Evolutionary conservation across 1,140 invertebrate species (phyloP).

Genomic region (Papilio helenus): DNA sequence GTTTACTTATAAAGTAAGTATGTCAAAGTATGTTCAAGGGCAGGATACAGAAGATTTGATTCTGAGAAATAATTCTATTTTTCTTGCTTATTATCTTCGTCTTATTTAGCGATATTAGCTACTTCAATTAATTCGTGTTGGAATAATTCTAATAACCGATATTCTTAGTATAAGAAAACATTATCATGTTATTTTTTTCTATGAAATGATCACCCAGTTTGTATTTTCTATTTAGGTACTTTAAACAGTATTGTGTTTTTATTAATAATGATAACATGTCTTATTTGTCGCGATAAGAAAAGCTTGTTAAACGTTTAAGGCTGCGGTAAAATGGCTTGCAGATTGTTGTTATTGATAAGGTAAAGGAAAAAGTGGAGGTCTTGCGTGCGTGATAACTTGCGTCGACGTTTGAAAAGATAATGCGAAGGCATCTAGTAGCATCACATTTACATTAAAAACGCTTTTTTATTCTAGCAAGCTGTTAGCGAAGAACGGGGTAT

Average conservation of each 20-base stretch:
- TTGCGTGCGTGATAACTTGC: conserved; percentile 19
- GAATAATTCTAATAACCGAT: neutral
- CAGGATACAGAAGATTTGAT: too few species aligned
- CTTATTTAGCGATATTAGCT: neutral
- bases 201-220: neutral
- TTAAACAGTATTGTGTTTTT: neutral
- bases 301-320: conserved; percentile 24
- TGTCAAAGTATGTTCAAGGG: too few species aligned
- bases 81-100: neutral
- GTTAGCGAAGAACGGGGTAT: too few species aligned
- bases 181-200: neutral
- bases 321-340: conserved; percentile 21
- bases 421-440: neutral
- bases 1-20: too few species aligned
- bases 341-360: conserved; percentile 27
- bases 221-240: neutral
- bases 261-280: conserved; percentile 15
- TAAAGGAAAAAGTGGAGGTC: conserved; percentile 20
- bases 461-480: neutral
- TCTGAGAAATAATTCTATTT: neutral
- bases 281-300: neutral
- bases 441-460: neutral
- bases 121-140: neutral
- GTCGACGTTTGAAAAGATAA: conserved; percentile 22
- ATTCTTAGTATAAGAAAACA: neutral